Percentiles rank a stretch among this genome's conserved stretches.
These are phyloP conservation scores for Leucosticte australis DNA, from an alignment of 2,113 vertebrate species.

Conservation along the genomic window DNA sequence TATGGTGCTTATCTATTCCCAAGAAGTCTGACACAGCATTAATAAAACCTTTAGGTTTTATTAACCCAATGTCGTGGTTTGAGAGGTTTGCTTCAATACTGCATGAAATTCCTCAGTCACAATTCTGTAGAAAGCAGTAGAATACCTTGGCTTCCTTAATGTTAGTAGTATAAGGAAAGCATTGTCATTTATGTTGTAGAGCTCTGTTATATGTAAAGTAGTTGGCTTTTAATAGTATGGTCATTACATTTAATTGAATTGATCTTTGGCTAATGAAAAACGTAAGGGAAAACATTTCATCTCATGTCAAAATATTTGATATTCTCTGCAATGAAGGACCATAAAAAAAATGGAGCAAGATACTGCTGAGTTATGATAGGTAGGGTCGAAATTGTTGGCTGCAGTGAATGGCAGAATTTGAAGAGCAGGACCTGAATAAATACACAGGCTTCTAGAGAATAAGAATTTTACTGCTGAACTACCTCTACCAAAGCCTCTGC, in stretches of 20 bases:
- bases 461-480: background rate
- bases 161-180: background rate
- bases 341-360: background rate
- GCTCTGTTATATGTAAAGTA: background rate
- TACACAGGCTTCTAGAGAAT: background rate
- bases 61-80: too few species aligned
- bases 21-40: background rate
- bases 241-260: background rate
- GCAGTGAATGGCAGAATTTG: background rate
- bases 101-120: background rate
- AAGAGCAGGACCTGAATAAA: background rate
- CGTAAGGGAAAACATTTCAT: background rate
- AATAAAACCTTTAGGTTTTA: background rate
- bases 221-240: background rate
- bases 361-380: background rate
- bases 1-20: background rate
- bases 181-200: background rate
- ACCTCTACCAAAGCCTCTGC: background rate
- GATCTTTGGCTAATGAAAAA: constrained; percentile 1
- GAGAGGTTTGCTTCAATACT: background rate
- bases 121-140: background rate
- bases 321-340: background rate
- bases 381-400: background rate
- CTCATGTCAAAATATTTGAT: background rate
- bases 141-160: background rate